phyloP scores from a whole-genome alignment of 2,888 invertebrate genomes.

The Tenthredo livida region DNA sequence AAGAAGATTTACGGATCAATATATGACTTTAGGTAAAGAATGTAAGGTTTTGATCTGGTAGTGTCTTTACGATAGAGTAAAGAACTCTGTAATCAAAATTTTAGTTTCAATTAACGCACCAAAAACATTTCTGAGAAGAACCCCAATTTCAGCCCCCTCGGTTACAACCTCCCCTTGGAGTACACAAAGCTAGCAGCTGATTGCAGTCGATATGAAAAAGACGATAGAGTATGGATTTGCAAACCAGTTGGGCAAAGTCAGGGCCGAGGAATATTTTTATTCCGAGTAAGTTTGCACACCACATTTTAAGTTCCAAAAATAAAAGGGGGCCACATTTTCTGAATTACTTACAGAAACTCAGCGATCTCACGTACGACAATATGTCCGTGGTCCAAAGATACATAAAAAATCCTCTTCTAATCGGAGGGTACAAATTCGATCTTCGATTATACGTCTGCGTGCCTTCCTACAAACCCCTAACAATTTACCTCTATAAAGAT shows the following conservation, averaged over 20 bases:
- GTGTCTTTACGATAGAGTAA: neutral
- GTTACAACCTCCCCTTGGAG: slow-evolving; percentile 90
- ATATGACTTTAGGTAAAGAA: slow-evolving; percentile 88
- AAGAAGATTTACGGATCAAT: slow-evolving; percentile 89
- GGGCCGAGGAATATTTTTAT: slow-evolving; percentile 90
- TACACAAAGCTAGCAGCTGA: slow-evolving; percentile 91
- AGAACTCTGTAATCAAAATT: neutral
- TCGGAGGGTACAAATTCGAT: slow-evolving; percentile 96
- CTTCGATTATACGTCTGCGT: slow-evolving; percentile 94
- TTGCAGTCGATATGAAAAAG: slow-evolving; percentile 81
- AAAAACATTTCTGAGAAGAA: neutral
- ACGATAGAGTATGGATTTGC: slow-evolving; percentile 88
- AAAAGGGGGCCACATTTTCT: slow-evolving; percentile 42
- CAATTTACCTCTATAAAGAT: slow-evolving; percentile 93
- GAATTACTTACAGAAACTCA: slow-evolving; percentile 82
- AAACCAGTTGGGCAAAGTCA: slow-evolving; percentile 93
- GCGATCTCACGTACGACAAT: slow-evolving; percentile 88
- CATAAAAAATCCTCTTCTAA: slow-evolving; percentile 87
- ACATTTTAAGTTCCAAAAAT: neutral
- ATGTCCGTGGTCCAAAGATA: slow-evolving; percentile 91
- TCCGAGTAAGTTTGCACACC: slow-evolving; percentile 82
- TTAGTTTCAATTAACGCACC: neutral
- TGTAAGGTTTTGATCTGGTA: neutral
- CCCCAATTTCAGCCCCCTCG: slow-evolving; percentile 83
- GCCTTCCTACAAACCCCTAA: slow-evolving; percentile 91